These are phyloP conservation scores for Lampris megalopsis DNA, from an alignment of 2,113 vertebrate species.

Conservation along the genomic window DNA sequence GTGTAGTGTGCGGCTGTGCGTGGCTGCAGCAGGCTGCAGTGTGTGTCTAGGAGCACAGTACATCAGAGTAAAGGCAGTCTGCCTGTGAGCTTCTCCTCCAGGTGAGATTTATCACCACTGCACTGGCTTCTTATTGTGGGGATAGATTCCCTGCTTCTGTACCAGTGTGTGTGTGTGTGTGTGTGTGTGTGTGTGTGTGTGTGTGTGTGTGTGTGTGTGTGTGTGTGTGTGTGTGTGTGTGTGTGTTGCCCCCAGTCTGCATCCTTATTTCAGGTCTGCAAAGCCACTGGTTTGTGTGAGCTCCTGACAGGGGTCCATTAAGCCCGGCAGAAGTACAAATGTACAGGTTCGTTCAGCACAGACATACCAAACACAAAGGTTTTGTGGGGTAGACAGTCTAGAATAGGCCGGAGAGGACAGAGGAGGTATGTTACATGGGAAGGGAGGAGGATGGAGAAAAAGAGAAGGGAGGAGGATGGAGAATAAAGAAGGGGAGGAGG, in stretches of 20 bases:
- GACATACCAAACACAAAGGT: too few species aligned
- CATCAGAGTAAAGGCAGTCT: conserved; percentile 80
- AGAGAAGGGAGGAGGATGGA: conserved; percentile 11
- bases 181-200: conserved; percentile 33
- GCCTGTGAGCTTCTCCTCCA: conserved; percentile 80
- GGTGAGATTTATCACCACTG: conserved; percentile 83
- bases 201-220: neutral
- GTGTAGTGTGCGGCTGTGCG: conserved; percentile 62
- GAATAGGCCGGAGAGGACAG: neutral
- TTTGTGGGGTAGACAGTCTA: too few species aligned
- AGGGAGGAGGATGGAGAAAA: conserved; percentile 19
- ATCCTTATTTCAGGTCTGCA: conserved; percentile 76
- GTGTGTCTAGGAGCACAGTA: conserved; percentile 75
- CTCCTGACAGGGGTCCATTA: conserved; percentile 57
- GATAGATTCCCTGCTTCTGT: conserved; percentile 77
- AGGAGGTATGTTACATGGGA: conserved; percentile 37
- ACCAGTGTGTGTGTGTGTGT: conserved; percentile 58
- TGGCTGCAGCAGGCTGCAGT: conserved; percentile 67
- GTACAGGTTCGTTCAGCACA: too few species aligned
- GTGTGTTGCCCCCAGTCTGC: conserved; percentile 49
- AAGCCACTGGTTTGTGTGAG: conserved; percentile 62
- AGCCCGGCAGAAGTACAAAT: conserved; percentile 43
- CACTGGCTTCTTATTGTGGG: conserved; percentile 81
- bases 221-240: conserved; percentile 38
- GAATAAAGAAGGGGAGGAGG: conserved; percentile 16